Base-by-base conservation (phyloP, 92 coral and sea anemone genomes). In the Hydrozoanthus gracilis region DNA sequence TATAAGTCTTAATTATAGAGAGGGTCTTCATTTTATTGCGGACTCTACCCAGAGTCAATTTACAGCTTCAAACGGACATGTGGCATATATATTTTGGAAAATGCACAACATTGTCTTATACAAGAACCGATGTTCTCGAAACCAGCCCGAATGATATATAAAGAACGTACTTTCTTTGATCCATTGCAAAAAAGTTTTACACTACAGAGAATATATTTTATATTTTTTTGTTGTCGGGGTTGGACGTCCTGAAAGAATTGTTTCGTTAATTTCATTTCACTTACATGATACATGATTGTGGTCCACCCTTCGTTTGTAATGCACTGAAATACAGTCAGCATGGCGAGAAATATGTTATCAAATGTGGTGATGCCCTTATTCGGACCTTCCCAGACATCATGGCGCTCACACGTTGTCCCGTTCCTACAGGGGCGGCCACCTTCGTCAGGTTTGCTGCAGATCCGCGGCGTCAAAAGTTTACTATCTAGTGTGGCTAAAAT, bases 271-370 rank as follows among this genome's bases (percentile, higher is more conserved):
- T 27, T 27, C 39, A 27, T 27, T 20, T 45, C 8, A 94, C 99
- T 87, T 83, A 96, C 99, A 80, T 95, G 94, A 88, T 96, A 96
- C 99, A 96, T 95, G 17, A 96, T 92, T 44, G 93, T 98, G 14
- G 99, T 96, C 99, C 99, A 96, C 16, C 99, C 99, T 71, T 96
- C 99, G 95, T 95, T 96, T 15, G 99, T 96, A 10, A 96, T 95
- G 62, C 99, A 96, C 79, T 96, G 99, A 87, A 96, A 96, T 3
- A 96, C 98, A 45, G 99, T 96, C 55, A 96, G 78, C 99, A 96
- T 96, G 0, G 99, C 94, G 51, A 96, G 94, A 68, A 96, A 96
- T 61, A 96, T 96, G 89, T 96, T 95, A 88, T 96, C 99, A 92
- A 95, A 96, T 49, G 98, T 95, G 2, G 95, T 95, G 47, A 96